Evolutionary conservation across 2,113 vertebrate genomes (phyloP), one percentile per base, ranked within the genome.

Genomic region (Hemibagrus wyckioides): DNA sequence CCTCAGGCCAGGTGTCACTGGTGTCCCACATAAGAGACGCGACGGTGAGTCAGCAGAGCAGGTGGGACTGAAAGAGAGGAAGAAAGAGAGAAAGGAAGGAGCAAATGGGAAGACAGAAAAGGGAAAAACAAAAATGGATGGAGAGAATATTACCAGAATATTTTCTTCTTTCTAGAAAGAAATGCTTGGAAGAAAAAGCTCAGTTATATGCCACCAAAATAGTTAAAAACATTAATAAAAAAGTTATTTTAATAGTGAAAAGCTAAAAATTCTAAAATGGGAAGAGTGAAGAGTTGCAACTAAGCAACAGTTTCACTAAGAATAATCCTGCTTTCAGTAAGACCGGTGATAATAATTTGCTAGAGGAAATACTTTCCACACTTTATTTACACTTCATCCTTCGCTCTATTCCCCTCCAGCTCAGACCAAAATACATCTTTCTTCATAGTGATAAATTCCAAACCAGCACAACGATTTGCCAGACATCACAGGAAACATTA

Each of bases 381-480:
- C 61, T 48, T 21, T 63, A 41, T 82, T 82, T 87, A 87, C 80
- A 82, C 82, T 76, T 56, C 39, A 89, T 61, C 65, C 67, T 23
- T 76, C 23, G 6, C 82, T 59, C 39, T 39, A 33, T 57, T 76
- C 63, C 25, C 33, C 48, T 30, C 65, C 71, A 23, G 57, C 80
- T 79, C 77, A 17, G 36, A 39, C 41, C 76, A 36, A 50, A 59
- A 52, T 21, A 41, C 6, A 28, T 61, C 61, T 33, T 83, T 90
- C 84, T 81, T 44, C 39, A 39, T 52, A 86, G 80, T 65, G 80
- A 88, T 86, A 86, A 59, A 63, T 63, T 88, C 88, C 80, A 48
- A 71, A 80, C 61, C 83, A 80, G 33, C 25, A 17, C 73, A 21
- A 81, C 79, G 52, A 83, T 79, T 82, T 75, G 52, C 61, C n/a